Conservation (phyloP, 2,888 invertebrate genomes). For the Sabellastarte sp. region DNA sequence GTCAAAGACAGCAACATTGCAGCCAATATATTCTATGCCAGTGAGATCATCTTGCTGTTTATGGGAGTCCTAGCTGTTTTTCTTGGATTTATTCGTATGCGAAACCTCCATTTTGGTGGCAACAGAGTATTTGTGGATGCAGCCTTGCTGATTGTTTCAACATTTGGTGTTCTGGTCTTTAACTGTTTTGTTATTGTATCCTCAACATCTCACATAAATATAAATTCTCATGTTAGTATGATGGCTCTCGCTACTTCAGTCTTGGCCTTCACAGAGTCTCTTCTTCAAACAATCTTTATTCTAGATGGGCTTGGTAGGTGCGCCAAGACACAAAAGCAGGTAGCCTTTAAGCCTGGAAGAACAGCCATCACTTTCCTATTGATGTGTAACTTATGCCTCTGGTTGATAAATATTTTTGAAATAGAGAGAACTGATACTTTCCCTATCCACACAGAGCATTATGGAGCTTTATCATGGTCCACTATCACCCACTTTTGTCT, state of each 20-base stretch:
- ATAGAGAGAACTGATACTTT: slow-evolving; percentile 66
- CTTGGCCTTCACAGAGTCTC: no score
- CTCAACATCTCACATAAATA: no score
- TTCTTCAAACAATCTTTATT: no score
- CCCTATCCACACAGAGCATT: slow-evolving; percentile 66
- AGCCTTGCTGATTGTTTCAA: no score
- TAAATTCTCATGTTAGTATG: no score
- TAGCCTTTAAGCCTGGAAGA: slow-evolving; percentile 62
- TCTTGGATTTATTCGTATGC: no score
- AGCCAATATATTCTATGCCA: slow-evolving; percentile 47
- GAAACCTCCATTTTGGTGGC: no score
- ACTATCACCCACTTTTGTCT: slow-evolving; percentile 67
- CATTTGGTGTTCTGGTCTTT: no score
- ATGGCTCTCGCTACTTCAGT: no score
- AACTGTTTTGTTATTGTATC: no score
- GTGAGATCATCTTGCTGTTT: slow-evolving; percentile 50
- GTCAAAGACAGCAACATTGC: slow-evolving; percentile 21
- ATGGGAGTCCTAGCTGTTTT: no score
- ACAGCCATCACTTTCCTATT: slow-evolving; percentile 68
- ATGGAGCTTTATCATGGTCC: slow-evolving; percentile 68
- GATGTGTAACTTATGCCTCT: slow-evolving; percentile 68
- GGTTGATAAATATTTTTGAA: slow-evolving; percentile 64
- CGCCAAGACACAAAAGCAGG: slow-evolving; percentile 55
- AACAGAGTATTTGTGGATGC: no score
- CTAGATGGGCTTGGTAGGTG: slow-evolving; percentile 53